Base-by-base conservation (phyloP, 1,140 invertebrate genomes). In the Geopemphigus sp. region DNA sequence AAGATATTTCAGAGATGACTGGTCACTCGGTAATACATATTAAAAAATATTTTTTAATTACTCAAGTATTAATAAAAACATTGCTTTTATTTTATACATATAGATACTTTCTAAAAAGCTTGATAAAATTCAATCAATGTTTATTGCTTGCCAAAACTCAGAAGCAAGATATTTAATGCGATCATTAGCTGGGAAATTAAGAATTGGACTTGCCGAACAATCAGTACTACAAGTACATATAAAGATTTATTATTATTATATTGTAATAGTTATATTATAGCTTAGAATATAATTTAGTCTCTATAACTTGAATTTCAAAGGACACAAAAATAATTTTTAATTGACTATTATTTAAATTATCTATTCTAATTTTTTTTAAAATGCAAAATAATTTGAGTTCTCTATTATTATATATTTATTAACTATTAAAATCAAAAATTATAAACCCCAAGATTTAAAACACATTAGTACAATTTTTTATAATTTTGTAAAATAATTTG, bases 181-280 rank as follows among this genome's bases (percentile, higher is more conserved):
- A 83, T 96, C 94, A 0, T 86, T 99, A 1, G 90, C 93, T 81
- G 98, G 98, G 15, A 99, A 99, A 87, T 87, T 99, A 64, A 89
- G 98, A 56, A 97, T 99, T 83, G 97, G 97, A 5, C 87, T 99
- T 72, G 98, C 97, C 1, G 98, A 99, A 84, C 96, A 98, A 86
- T 98, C 96, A 17, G 91, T 98, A 29, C 87, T 99, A 19, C 92
- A 94, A 85, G 88, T 88, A 84, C 81, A 26, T 50, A 47, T 68
- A n/a, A 22, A 47, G 45, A 8, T 54, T 54, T 32, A 63, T 66
- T 45, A 22, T 47, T 19, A 3, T 54, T n/a, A n/a, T n/a, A 5
- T 15, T 22, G 15, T 68, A 6, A 50, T 24, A 70, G 12, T 70
- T 26, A 29, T 6, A 29, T 29, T 39, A 4, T 4, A 39, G n/a